A percentile compares a stretch with the other conserved stretches of the same genome.
These are phyloP conservation scores for Cherax destructor DNA, from an alignment of 1,140 invertebrate species.

Conservation along the genomic window DNA sequence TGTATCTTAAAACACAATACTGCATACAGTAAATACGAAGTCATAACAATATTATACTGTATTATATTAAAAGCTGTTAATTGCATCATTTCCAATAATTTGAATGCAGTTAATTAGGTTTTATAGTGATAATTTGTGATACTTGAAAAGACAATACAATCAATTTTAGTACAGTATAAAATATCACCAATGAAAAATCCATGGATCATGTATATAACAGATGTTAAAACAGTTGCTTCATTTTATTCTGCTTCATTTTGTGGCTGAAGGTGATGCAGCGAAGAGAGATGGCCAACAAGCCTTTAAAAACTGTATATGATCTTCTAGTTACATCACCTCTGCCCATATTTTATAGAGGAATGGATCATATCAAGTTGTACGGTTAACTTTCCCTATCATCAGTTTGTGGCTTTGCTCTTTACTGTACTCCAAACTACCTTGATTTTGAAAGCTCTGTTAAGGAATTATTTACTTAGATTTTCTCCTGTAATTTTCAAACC, in stretches of 20 bases:
- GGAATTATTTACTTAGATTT: not conserved
- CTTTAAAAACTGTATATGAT: not conserved
- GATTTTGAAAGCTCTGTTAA: not conserved
- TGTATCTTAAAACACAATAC: too few relatives aligned
- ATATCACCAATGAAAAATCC: not conserved
- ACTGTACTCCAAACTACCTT: constrained; percentile 17
- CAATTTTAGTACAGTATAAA: too few relatives aligned
- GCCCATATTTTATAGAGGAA: constrained; percentile 27
- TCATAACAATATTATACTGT: too few relatives aligned
- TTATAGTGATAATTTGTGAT: too few relatives aligned
- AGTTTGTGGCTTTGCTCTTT: constrained; percentile 40
- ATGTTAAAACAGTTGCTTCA: not conserved
- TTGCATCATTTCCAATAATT: not conserved
- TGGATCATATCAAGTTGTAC: constrained; percentile 35
- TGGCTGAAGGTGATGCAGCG: not conserved
- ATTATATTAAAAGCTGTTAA: too few relatives aligned
- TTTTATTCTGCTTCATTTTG: not conserved
- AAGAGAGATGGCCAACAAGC: not conserved
- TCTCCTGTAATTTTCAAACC: not conserved
- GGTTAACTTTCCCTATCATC: constrained; percentile 27
- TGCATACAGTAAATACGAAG: too few relatives aligned
- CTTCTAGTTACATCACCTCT: constrained; percentile 23
- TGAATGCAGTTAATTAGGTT: not conserved
- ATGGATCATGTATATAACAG: constrained; percentile 24
- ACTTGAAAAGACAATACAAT: too few relatives aligned